Base-by-base conservation (phyloP, 1,140 invertebrate species). In the Halesus radiatus region DNA sequence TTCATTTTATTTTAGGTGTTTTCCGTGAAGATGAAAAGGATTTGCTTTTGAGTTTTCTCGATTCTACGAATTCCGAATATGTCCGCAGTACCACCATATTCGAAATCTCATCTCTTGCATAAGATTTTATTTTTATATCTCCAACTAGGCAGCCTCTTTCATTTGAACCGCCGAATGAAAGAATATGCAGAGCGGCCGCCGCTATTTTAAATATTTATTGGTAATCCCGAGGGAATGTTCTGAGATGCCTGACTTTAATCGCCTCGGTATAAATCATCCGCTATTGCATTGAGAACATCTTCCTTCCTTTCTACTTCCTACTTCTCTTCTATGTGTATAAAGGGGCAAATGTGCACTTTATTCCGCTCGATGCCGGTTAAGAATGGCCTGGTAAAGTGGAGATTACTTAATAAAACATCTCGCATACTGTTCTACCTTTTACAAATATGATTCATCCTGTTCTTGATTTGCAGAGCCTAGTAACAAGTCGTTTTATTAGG, bases 151-250 rank as follows among this genome's bases (percentile, higher is more conserved):
- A 16, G 20, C 18, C 32, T 56, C 54, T 62, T 76, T 50, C 73
- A 76, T 76, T 76, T 37, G 22, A 6, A 37, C 52, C 50, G 53
- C 73, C 18, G 73, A 60, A 37, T 62, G 73, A 58, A 62, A 60
- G 62, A 29, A 45, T 45, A 54, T 37, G 54, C 53, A 18, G 60
- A 26, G 70, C 70, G 70, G 70, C 70, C 52, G 23, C 52, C 22
- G 62, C 64, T 77, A 80, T 82, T 80, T 80, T 74, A 80, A 80
- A 62, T 82, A 82, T 82, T 82, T 82, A 82, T 82, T 76, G 73
- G 81, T 76, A 62, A 80, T 74, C 78, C 73, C 78, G 64, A 73
- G 22, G 54, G 52, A 74, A 26, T 74, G 70, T 74, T 23, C 29
- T n/a, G 26, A 74, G 52, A 74, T 74, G 53, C 70, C 70, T n/a